Evolutionary conservation across 2,888 invertebrate species (phyloP), one percentile per base, ranked within the genome.

Genomic region (Lepeophtheirus nordmannii): DNA sequence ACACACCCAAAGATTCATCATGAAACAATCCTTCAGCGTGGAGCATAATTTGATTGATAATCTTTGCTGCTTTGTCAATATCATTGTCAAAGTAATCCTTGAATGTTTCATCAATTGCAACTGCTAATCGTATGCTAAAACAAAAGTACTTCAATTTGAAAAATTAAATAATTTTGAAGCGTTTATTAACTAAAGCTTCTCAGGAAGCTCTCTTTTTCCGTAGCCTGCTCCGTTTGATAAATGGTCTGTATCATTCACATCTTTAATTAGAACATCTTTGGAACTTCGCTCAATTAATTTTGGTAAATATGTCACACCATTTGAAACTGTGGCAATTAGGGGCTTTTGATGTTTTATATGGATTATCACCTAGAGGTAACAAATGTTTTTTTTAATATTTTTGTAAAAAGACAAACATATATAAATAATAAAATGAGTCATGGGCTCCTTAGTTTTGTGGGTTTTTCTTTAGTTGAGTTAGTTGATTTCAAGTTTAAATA

Each of bases 11-110:
- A 46, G 53, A 46, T 46, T 17, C 53, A 46, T 46, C 53, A 14
- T 46, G 14, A 46, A 46, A 46, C n/a, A 46, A 14, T 46, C 53
- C 53, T 46, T 46, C 53, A 14, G 17, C 8, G 17, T 46, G 53
- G 17, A 46, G 53, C 53, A 46, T 46, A 17, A 46, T 46, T 17
- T 46, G 53, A 46, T 46, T 46, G 53, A 46, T 46, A 17, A 46
- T 46, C 17, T 46, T 46, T n/a, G 17, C 17, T 5, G n/a, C 17
- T 17, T 46, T 46, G 2, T 46, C 53, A n/a, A 46, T 46, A 8
- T 46, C 53, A 46, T 46, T 46, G 8, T 46, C 53, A 46, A 46
- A 46, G 17, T 46, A 46, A 1, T 46, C 53, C 8, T 46, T 46
- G 53, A 46, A 46, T 8, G 53, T 46, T 17, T 46, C 53, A 46